These are phyloP conservation scores for Rhopalosiphum maidis DNA, from an alignment of 1,140 invertebrate species.

Conservation along the genomic window DNA sequence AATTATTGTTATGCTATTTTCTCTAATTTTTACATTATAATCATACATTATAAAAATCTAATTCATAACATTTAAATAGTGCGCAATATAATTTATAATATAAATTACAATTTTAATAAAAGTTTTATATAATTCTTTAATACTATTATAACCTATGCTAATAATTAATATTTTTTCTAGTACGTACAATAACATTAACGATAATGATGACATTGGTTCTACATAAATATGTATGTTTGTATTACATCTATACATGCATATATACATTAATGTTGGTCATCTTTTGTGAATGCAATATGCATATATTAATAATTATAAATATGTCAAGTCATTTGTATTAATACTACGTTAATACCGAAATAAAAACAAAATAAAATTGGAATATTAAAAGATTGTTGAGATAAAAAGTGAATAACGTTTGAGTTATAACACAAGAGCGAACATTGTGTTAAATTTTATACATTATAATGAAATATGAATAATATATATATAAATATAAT, in stretches of 20 bases:
- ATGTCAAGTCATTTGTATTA: not conserved
- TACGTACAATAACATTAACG: not conserved
- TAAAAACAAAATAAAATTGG: not conserved
- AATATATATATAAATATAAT: not conserved
- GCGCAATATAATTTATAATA: too few relatives aligned
- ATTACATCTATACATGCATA: too few relatives aligned
- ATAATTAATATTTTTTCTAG: not conserved
- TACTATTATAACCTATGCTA: too few relatives aligned
- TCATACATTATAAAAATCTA: not conserved
- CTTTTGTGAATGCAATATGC: not conserved
- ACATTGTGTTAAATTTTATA: not conserved
- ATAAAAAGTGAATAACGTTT: not conserved
- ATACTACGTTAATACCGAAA: not conserved
- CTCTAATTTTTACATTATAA: too few relatives aligned
- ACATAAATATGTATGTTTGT: not conserved
- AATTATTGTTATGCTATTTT: not conserved
- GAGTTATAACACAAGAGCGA: not conserved
- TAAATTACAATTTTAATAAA: too few relatives aligned
- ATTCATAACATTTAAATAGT: too few relatives aligned
- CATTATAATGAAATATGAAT: not conserved
- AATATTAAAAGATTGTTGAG: not conserved
- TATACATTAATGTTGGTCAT: not conserved
- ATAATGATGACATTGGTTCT: not conserved
- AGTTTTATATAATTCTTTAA: too few relatives aligned
- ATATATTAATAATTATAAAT: not conserved